phyloP scores from a whole-genome alignment of 2,888 invertebrate genomes.

The Patella pellucida region DNA sequence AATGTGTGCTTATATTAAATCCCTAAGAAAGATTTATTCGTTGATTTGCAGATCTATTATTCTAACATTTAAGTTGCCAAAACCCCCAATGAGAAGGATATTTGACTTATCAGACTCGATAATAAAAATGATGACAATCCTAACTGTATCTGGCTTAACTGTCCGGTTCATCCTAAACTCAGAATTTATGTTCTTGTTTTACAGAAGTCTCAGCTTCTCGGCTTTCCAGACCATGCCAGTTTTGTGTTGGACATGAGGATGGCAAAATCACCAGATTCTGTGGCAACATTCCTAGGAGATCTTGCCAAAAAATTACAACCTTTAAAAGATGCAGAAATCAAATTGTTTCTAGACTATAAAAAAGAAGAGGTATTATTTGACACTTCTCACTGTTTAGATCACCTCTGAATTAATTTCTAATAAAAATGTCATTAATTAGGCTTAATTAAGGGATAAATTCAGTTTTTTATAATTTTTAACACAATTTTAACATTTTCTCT shows the following conservation, averaged over 20 bases:
- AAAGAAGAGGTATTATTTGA: constrained; percentile 69
- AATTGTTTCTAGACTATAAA: constrained; percentile 71
- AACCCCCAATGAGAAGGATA: no score
- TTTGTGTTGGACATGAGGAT: constrained; percentile 73
- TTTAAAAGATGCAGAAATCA: constrained; percentile 70
- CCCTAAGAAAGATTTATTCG: no score
- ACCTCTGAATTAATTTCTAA: no score
- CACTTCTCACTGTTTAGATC: no score
- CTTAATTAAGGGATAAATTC: no score
- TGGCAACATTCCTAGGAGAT: constrained; percentile 70
- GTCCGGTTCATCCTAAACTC: background rate
- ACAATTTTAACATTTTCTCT: background rate
- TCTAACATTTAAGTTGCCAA: no score
- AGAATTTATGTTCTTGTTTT: constrained; percentile 10
- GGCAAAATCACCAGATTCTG: constrained; percentile 72
- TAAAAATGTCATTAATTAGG: no score
- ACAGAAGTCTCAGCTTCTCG: constrained; percentile 71
- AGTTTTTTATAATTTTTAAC: no score
- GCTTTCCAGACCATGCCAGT: constrained; percentile 72
- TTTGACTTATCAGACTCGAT: no score
- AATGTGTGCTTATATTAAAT: no score
- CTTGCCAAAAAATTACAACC: constrained; percentile 70
- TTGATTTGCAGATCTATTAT: no score
- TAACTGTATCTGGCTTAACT: background rate
- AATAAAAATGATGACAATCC: no score